These are phyloP conservation scores for Lithophane ornitopus DNA, from an alignment of 2,888 invertebrate species.

Conservation along the genomic window DNA sequence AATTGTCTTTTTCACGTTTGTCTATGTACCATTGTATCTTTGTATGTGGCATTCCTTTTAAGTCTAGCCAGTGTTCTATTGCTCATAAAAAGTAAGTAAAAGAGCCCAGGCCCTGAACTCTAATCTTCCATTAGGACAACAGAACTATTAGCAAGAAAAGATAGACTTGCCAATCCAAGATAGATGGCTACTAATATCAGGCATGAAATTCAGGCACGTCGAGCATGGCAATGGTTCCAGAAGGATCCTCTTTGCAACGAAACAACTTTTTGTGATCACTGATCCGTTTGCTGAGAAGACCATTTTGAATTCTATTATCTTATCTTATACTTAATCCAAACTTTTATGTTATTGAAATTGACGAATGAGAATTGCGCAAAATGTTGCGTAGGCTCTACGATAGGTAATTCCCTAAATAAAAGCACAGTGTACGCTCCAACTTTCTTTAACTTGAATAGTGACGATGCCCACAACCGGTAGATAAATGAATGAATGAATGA, in stretches of 20 bases:
- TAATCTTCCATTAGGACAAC: background rate
- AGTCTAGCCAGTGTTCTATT: background rate
- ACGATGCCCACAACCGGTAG: background rate
- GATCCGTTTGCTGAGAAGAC: no score
- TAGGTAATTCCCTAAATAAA: slow-evolving; percentile 6
- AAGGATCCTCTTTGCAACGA: background rate
- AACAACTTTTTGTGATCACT: background rate
- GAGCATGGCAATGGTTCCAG: no score
- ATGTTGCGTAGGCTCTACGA: background rate
- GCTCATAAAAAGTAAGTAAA: background rate
- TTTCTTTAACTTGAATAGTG: slow-evolving; percentile 18
- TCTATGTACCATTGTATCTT: background rate
- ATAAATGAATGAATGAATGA: slow-evolving; percentile 17
- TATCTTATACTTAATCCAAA: background rate
- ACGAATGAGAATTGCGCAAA: background rate
- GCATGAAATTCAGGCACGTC: background rate
- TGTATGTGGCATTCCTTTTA: background rate
- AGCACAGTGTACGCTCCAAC: slow-evolving; percentile 1
- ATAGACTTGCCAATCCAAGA: background rate
- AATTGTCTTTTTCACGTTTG: background rate
- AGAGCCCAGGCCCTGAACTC: no score
- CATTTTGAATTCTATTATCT: background rate
- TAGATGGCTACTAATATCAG: background rate
- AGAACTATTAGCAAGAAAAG: background rate
- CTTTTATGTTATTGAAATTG: background rate